Evolutionary conservation across 2,113 vertebrate genomes (phyloP), one percentile per base, ranked within the genome.

Genomic region (Sebastes fasciatus): DNA sequence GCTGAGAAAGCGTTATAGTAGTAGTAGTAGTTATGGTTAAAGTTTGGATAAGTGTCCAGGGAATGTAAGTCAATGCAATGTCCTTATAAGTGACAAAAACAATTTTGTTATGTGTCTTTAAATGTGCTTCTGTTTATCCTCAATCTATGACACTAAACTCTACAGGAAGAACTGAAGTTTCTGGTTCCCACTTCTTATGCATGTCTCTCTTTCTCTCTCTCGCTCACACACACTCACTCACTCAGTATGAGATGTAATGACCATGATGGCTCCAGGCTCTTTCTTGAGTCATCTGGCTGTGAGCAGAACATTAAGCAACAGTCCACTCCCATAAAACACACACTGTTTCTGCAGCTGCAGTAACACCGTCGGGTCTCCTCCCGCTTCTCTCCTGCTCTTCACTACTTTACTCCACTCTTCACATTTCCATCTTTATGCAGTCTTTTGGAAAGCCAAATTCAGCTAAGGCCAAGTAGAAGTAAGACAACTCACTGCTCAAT

Each of bases 251-350:
- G 62, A 62, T 62, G 67, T 77, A 85, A 87, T 81, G 86, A 77
- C 66, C 83, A 82, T 10, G 46, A 83, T 71, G 63, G 67, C 88
- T 86, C 68, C 8, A 4, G 69, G 66, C 48, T 48, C 23, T 74
- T 80, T 65, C 74, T 57, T 51, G 6, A 84, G 71, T 87, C 86
- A 87, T 89, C 79, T 85, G 85, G 85, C 88, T 81, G 73, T 66
- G 74, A 84, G 70, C 72, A 82, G 58, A 82, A 86, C 85, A 86
- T 88, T 73, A 86, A 77, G 90, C 87, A 91, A 82, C 83, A 77
- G 85, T 82, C 71, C 74, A 55, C 76, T 86, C 43, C 60, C 67
- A 78, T 61, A 67, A 76, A 84, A 89, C 68, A 67, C 66, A 76
- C 62, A 69, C 80, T 77, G 67, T 72, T 72, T 69, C 84, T 88